Evolutionary conservation across 2,113 vertebrate genomes (phyloP).

Genomic region (Xenotilapia flavipinnis): DNA sequence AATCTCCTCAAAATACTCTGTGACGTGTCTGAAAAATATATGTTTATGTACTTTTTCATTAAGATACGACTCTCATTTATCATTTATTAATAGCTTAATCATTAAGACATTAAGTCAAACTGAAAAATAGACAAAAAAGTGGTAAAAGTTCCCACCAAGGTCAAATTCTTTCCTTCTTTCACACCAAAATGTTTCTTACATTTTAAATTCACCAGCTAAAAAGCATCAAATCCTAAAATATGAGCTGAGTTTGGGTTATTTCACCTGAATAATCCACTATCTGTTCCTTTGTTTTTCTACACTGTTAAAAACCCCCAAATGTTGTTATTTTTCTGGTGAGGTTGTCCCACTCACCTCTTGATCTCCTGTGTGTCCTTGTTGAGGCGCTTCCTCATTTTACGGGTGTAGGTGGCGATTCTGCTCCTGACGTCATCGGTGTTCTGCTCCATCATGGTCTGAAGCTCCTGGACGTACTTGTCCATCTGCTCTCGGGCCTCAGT

Average conservation of each 20-base stretch:
- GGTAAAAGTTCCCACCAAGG: background rate
- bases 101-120: background rate
- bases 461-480: slow-evolving; percentile 60
- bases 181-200: background rate
- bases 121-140: background rate
- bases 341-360: slow-evolving; percentile 49
- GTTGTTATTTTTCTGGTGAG: background rate
- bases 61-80: background rate
- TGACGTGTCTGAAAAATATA: slow-evolving; percentile 29
- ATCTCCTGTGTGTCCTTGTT: slow-evolving; percentile 69
- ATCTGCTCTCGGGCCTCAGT: slow-evolving; percentile 40
- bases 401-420: slow-evolving; percentile 49
- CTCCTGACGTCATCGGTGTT: slow-evolving; percentile 52
- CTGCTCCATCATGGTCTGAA: slow-evolving; percentile 67
- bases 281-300: background rate
- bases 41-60: background rate
- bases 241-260: background rate
- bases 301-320: fast-evolving
- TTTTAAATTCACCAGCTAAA: background rate
- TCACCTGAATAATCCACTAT: background rate
- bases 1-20: slow-evolving; percentile 45
- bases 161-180: fast-evolving
- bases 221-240: background rate
- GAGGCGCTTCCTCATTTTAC: slow-evolving; percentile 75
- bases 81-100: background rate